Conservation (phyloP, 2,797 vertebrate genomes). For the Falco naumanni region DNA sequence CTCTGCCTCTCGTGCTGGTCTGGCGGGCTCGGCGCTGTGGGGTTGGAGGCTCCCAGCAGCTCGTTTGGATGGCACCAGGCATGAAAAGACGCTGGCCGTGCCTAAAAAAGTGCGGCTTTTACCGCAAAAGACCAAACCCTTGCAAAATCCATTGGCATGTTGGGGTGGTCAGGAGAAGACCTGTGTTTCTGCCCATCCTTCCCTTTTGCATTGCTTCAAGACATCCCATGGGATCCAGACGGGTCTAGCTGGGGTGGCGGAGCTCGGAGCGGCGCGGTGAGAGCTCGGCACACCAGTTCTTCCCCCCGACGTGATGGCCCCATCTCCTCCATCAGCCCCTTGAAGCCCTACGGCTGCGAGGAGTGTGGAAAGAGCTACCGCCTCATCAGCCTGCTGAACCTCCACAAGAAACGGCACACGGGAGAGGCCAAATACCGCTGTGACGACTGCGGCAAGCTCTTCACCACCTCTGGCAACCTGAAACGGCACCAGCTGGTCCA, state of each 20-base stretch:
- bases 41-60: background rate
- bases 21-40: fast-evolving
- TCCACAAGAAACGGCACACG: slow-evolving; percentile 96
- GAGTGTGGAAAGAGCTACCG: slow-evolving; percentile 98
- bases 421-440: slow-evolving; percentile 94
- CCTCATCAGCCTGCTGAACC: slow-evolving; percentile 95
- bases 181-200: background rate
- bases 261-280: fast-evolving
- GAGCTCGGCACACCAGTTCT: fast-evolving
- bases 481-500: slow-evolving; percentile 98
- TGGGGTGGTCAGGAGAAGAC: fast-evolving
- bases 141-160: fast-evolving
- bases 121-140: background rate
- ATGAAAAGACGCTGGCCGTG: fast-evolving
- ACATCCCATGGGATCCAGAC: fast-evolving
- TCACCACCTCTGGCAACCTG: slow-evolving; percentile 96
- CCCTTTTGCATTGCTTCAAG: background rate
- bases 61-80: fast-evolving
- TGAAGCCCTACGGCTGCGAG: slow-evolving; percentile 95
- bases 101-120: fast-evolving
- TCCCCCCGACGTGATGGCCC: no score
- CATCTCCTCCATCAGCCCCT: slow-evolving; percentile 75
- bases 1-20: background rate
- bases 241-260: background rate
- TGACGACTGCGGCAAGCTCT: slow-evolving; percentile 92